Evolutionary conservation across 2,888 invertebrate genomes (phyloP).

Genomic region (Empis livida): DNA sequence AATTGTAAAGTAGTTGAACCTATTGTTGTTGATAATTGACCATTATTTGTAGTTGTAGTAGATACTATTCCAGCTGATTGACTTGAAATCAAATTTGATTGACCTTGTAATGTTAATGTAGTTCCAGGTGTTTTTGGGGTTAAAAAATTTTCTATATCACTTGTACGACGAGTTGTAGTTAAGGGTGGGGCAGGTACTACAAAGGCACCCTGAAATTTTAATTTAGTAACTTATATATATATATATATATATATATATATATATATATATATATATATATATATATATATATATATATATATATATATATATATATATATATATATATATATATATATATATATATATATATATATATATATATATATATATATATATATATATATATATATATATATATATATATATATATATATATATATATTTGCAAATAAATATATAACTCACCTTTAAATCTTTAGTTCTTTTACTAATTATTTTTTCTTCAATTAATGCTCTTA

Average conservation of each 20-base stretch:
- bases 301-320: too few species aligned
- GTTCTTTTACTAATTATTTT: conserved; percentile 80
- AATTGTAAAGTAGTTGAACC: conserved; percentile 23
- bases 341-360: neutral
- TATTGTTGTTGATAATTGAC: conserved; percentile 22
- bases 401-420: neutral
- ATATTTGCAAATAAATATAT: too few species aligned
- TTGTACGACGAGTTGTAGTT: conserved; percentile 28
- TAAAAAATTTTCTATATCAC: conserved; percentile 33
- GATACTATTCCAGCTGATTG: conserved; percentile 30
- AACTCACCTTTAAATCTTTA: conserved; percentile 34
- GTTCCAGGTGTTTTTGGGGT: conserved; percentile 23
- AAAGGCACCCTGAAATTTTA: conserved; percentile 29
- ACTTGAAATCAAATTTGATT: conserved; percentile 28
- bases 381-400: too few species aligned
- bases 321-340: neutral
- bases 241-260: neutral
- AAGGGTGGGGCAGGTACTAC: conserved; percentile 35
- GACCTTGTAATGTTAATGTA: conserved; percentile 19
- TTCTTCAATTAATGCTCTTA: conserved; percentile 81
- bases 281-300: neutral
- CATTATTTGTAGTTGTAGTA: conserved; percentile 25
- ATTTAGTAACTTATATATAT: neutral
- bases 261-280: too few species aligned
- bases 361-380: neutral